Evolutionary conservation across 2,797 vertebrate genomes (phyloP).

Genomic region (Aldrovandia affinis): DNA sequence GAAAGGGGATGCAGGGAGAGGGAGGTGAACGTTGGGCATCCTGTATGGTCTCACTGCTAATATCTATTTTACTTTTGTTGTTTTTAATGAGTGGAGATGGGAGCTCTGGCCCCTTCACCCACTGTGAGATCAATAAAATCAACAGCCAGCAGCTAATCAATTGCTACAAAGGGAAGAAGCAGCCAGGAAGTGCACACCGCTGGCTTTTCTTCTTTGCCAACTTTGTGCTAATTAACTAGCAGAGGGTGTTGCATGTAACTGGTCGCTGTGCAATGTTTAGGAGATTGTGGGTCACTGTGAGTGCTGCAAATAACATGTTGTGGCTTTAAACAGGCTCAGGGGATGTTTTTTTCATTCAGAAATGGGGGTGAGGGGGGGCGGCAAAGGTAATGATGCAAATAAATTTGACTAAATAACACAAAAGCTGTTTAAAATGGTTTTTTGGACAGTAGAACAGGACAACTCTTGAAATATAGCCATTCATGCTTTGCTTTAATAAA

Average conservation of each 20-base stretch:
- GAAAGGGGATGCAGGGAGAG: neutral
- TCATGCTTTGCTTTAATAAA: too few species aligned
- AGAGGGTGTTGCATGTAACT: conserved; percentile 45
- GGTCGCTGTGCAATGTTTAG: conserved; percentile 50
- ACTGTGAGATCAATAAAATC: conserved; percentile 52
- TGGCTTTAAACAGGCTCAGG: conserved; percentile 2
- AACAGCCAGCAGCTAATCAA: conserved; percentile 53
- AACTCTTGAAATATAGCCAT: too few species aligned
- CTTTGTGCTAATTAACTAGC: conserved; percentile 50
- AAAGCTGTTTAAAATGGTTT: neutral
- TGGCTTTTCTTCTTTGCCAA: conserved; percentile 2
- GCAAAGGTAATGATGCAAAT: neutral
- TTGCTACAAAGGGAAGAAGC: conserved; percentile 9
- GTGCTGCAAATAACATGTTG: conserved; percentile 54
- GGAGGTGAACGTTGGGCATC: conserved; percentile 7
- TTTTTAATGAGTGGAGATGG: conserved; percentile 50
- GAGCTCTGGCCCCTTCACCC: conserved; percentile 23
- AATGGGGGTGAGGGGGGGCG: neutral
- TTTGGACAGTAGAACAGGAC: neutral
- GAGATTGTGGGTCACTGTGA: conserved; percentile 41
- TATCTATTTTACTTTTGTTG: conserved; percentile 23
- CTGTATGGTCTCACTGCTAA: conserved; percentile 20
- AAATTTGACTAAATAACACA: neutral
- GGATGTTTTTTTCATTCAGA: neutral
- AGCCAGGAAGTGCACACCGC: conserved; percentile 44